Conservation (phyloP, 2,797 vertebrate genomes). For the Danio albolineatus region DNA sequence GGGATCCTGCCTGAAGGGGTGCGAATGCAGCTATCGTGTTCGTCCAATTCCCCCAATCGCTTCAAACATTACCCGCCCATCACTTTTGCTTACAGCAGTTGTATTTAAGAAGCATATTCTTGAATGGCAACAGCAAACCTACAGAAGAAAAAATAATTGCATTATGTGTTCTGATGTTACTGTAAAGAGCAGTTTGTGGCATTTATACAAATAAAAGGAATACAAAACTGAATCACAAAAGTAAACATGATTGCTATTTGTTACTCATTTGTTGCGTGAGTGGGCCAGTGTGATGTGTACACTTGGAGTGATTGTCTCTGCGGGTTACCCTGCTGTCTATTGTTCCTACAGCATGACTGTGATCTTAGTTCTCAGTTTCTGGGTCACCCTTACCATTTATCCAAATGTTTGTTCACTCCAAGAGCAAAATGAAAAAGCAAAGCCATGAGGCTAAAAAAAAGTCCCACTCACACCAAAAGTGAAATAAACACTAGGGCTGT, state of each 20-base stretch:
- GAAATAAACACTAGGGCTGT: not conserved
- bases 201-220: not conserved
- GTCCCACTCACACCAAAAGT: too few relatives aligned
- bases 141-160: not conserved
- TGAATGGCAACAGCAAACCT: not conserved
- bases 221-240: not conserved
- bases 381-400: slow-evolving; percentile 9
- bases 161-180: not conserved
- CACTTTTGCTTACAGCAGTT: slow-evolving; percentile 14
- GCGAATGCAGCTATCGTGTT: slow-evolving; percentile 53
- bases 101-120: slow-evolving; percentile 37
- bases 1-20: slow-evolving; percentile 39
- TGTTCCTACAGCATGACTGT: slow-evolving; percentile 16
- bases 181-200: slow-evolving; percentile 9
- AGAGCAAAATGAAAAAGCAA: slow-evolving; percentile 13
- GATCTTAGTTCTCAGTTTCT: slow-evolving; percentile 14
- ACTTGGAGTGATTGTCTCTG: not conserved
- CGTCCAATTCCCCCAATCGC: slow-evolving; percentile 42
- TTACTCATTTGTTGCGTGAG: not conserved
- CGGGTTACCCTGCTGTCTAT: not conserved
- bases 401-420: not conserved
- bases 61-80: slow-evolving; percentile 61
- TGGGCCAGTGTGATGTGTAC: not conserved
- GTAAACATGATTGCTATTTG: slow-evolving; percentile 1
- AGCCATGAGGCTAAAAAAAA: too few relatives aligned